Base-by-base conservation (phyloP, 2,888 invertebrate genomes). In the Drosophila dives region DNA sequence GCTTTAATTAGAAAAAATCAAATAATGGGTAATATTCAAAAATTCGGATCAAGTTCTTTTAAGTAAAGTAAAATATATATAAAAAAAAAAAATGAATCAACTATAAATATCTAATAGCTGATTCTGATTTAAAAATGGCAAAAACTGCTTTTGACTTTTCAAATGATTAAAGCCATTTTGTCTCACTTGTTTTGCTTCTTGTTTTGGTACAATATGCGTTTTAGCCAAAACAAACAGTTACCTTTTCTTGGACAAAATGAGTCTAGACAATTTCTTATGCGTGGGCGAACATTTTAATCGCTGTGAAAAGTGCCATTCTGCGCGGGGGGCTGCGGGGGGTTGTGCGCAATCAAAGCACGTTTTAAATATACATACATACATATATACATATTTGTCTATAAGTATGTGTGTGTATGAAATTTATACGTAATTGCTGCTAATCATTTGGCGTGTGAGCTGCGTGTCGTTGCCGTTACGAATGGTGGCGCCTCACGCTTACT, bases 391-490 rank as follows among this genome's bases (percentile, higher is more conserved):
- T 20, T 11, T 23, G 23, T 8, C n/a, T 2, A 2, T 20, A 2
- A 11, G 20, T 20, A 1, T 12, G n/a, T 42, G 20, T 45, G 45
- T 45, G 45, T 23, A 2, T 23, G 15, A 8, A 45, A 8, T 8
- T 15, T 45, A 23, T 55, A 58, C 62, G 58, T 76, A 77, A 68
- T 80, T 79, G 77, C 32, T 54, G 54, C 68, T 79, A 80, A 80
- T 80, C 80, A 80, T 61, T 72, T 45, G 64, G 64, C 70, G 76
- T 79, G 74, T 70, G 79, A 67, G 79, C 64, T 80, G 79, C 77
- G 77, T 71, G 79, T 70, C 56, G 60, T 58, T 76, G 61, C 61
- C 55, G 59, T 48, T 66, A 49, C 67, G 62, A 68, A 54, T 54
- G 63, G 69, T 77, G 80, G 75, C 79, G 79, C 79, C 79, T 62